Evolutionary conservation across 2,797 vertebrate genomes (phyloP).

Genomic region (Clarias laeviceps): DNA sequence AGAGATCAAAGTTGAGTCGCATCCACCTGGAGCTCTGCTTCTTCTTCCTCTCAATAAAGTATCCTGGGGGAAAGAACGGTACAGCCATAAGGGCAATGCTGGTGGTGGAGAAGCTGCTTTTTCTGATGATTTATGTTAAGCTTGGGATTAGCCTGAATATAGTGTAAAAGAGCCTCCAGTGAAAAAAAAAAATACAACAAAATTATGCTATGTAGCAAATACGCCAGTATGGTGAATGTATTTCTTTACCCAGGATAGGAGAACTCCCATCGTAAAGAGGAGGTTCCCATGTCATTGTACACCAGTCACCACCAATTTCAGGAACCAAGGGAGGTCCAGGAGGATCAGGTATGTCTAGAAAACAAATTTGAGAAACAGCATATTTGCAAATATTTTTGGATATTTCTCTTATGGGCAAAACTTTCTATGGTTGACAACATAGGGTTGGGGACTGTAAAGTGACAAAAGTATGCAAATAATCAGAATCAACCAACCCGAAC

Average conservation of each 20-base stretch:
- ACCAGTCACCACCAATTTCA: constrained; percentile 94
- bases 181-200: not conserved
- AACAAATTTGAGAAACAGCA: not conserved
- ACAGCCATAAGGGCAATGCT: not conserved
- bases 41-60: constrained; percentile 97
- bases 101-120: not conserved
- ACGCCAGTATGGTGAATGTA: not conserved
- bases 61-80: constrained; percentile 75
- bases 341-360: constrained; percentile 90
- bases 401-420: not conserved
- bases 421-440: not conserved
- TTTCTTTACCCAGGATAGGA: constrained; percentile 85
- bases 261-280: constrained; percentile 92
- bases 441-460: not conserved
- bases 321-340: constrained; percentile 88
- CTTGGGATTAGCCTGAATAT: not conserved
- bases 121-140: not conserved
- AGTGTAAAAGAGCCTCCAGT: not conserved
- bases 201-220: not conserved
- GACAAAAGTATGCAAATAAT: not conserved
- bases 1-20: constrained; percentile 96
- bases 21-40: constrained; percentile 99
- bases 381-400: not conserved
- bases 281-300: constrained; percentile 92
- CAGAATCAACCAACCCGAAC: not conserved